phyloP scores from a whole-genome alignment of 2,113 vertebrate genomes.

The Dipodomys spectabilis region DNA sequence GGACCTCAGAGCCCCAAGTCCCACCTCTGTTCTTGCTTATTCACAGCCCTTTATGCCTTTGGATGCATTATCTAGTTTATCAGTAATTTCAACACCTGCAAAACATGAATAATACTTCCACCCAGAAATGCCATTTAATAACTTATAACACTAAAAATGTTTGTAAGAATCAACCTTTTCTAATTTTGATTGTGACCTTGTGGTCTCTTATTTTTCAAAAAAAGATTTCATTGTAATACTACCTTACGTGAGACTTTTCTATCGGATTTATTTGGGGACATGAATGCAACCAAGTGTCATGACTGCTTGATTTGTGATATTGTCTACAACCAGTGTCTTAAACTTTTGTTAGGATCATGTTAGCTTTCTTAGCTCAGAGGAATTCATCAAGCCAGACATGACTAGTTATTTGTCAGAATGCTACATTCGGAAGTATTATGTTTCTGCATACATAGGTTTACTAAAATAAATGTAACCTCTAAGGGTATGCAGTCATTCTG shows the following conservation, averaged over 20 bases:
- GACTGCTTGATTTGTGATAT: background rate
- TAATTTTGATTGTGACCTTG: slow-evolving; percentile 37
- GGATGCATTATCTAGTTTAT: background rate
- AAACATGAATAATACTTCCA: slow-evolving; percentile 33
- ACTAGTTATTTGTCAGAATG: slow-evolving; percentile 61
- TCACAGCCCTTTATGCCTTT: background rate
- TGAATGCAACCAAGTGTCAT: background rate
- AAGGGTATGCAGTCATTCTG: slow-evolving; percentile 42
- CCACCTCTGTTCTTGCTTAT: background rate
- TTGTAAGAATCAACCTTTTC: background rate
- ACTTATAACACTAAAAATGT: background rate
- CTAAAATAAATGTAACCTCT: slow-evolving; percentile 71
- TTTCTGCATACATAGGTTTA: slow-evolving; percentile 48
- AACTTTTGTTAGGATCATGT: slow-evolving; percentile 32
- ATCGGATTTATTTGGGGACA: slow-evolving; percentile 8
- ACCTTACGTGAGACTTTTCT: background rate
- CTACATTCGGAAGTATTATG: slow-evolving; percentile 55
- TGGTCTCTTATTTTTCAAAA: background rate
- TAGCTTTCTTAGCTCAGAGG: slow-evolving; percentile 48
- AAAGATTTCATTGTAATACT: background rate
- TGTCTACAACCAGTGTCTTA: background rate
- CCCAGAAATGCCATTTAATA: background rate
- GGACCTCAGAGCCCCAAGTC: background rate
- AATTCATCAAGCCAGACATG: slow-evolving; percentile 38
- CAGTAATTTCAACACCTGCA: slow-evolving; percentile 29